Evolutionary conservation across 2,113 vertebrate genomes (phyloP), one percentile per base, ranked within the genome.

Genomic region (Euleptes europaea): DNA sequence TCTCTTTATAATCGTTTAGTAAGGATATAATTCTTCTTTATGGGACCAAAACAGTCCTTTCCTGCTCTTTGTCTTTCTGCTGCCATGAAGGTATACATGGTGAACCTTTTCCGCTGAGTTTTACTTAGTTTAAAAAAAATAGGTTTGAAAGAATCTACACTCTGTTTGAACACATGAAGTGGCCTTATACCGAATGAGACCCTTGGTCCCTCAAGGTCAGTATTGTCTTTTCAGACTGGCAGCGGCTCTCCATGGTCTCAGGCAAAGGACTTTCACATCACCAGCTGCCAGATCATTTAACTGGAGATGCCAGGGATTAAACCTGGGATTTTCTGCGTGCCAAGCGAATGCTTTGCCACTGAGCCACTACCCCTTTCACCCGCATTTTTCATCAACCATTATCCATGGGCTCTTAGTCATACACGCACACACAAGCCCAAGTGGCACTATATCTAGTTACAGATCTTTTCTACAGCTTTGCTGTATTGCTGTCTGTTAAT

Each of bases 371-470:
- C 44, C 44, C 38, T 71, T 85, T 85, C 66, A 19, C 31, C 67
- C 66, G 72, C 76, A 63, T 72, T 85, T 85, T 72, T 51, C 67
- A 72, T 14, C 17, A 35, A 75, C 60, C 67, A 49, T 85, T 72
- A 72, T 79, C 79, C 54, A 65, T 63, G 38, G 54, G 38, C 54
- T 74, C 70, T 82, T 69, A n/a, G 38, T 60, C 26, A 57, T 28
- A 35, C 21, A 31, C 31, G 70, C 15, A 38, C 31, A 81, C 15
- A 38, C 2, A 14, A 5, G 33, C 31, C 23, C 11, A 71, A 21
- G 47, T 35, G 13, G 33, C 31, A 83, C 13, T 47, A 2, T 85
- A 70, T 79, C 42, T 73, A 4, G 76, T 85, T 85, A 72, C 67
- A 49, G 71, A 71, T 63, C 28, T 69, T 65, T 85, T 78, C 38